These are phyloP conservation scores for Geotrupes spiniger DNA, from an alignment of 2,888 invertebrate genomes.

Conservation along the genomic window DNA sequence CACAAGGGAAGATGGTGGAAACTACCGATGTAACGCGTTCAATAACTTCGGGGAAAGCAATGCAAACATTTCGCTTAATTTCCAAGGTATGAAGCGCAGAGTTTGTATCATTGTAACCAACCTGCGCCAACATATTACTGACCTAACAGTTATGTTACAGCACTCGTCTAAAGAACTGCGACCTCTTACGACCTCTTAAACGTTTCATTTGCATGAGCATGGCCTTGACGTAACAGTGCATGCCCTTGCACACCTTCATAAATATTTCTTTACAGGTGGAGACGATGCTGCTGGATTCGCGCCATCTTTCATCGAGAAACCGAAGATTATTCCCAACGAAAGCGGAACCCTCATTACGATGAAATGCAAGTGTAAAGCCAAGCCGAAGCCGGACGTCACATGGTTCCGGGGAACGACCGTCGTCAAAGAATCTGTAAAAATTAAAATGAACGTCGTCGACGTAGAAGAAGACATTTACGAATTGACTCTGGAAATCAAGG, in stretches of 20 bases:
- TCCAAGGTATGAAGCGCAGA: constrained; percentile 78
- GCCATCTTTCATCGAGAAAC: constrained; percentile 97
- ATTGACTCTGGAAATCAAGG: constrained; percentile 78
- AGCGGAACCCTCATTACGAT: constrained; percentile 95
- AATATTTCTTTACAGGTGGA: constrained; percentile 65
- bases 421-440: constrained; percentile 82
- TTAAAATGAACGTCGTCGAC: constrained; percentile 72
- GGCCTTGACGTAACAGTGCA: constrained; percentile 40
- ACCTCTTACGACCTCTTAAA: constrained; percentile 27
- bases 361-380: constrained; percentile 94
- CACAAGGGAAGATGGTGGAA: constrained; percentile 94
- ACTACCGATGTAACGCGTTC: constrained; percentile 98
- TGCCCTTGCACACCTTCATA: constrained; percentile 20
- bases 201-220: constrained; percentile 48
- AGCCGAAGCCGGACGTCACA: constrained; percentile 89
- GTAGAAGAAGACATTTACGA: constrained; percentile 85
- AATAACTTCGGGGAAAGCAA: constrained; percentile 99
- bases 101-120: background rate
- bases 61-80: constrained; percentile 99
- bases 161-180: constrained; percentile 13
- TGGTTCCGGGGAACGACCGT: constrained; percentile 92
- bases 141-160: constrained; percentile 23
- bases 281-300: constrained; percentile 91
- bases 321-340: constrained; percentile 97
- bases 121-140: constrained; percentile 6